Evolutionary conservation across 2,113 vertebrate genomes (phyloP), one percentile per base, ranked within the genome.

Genomic region (Rhipidura dahli): DNA sequence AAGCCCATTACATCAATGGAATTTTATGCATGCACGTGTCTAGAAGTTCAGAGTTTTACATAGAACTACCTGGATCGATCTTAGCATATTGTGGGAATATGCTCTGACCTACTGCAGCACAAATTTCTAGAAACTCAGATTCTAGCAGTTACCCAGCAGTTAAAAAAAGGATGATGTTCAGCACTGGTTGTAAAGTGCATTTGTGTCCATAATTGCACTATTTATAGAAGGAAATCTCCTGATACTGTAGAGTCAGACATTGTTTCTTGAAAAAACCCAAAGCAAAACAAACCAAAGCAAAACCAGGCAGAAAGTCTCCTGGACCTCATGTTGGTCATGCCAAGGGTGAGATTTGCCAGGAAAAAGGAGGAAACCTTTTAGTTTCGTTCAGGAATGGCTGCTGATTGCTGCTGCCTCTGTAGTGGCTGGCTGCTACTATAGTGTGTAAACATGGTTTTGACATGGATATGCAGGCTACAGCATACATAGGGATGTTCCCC

Each of bases 1-100:
- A 87, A 56, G 7, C 5, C 57, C 23, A 11, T 60, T 75, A 77
- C 7, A 42, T 53, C 60, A 84, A 15, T 10, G 51, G 11, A 93
- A 39, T 65, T 44, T 64, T 37, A 7, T 24, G 3, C 21, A 35
- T 44, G 13, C 16, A 23, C 0, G 0, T 39, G 13, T 57, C 18
- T 60, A 72, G 27, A 73, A 45, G 5, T 49, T 75, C 22, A 44
- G 12, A 73, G 14, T n/a, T 90, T 57, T 45, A 53, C n/a, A 39
- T 3, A 20, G 40, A 45, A 49, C 72, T 79, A 35, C 15, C 39
- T 64, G 31, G 3, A 20, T 64, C 8, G 2, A 24, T 64, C 21
- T 88, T 61, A 31, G 4, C 40, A 9, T 56, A 14, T 26, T 68
- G 19, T 31, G 33, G 13, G 18, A 42, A 61, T 49, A 49, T 35